These are phyloP conservation scores for Brachypterus glaber DNA, from an alignment of 2,888 invertebrate species.

Conservation along the genomic window DNA sequence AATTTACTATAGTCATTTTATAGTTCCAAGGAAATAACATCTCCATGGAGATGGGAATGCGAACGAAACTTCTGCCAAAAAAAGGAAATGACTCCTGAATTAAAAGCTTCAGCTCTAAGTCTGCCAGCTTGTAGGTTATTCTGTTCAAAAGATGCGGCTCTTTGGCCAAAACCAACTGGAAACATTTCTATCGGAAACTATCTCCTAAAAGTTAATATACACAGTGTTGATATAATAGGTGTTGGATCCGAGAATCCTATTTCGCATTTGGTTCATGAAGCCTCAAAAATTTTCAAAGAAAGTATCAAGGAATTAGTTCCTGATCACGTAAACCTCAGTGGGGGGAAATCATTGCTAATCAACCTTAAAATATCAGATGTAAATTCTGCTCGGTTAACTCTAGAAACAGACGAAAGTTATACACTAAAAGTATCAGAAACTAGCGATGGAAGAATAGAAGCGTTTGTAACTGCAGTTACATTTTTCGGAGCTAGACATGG, in stretches of 20 bases:
- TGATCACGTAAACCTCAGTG: conserved; percentile 23
- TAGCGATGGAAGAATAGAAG: conserved; percentile 44
- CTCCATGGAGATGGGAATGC: conserved; percentile 49
- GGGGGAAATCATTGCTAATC: conserved; percentile 40
- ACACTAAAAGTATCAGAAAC: conserved; percentile 39
- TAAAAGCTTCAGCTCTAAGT: conserved; percentile 39
- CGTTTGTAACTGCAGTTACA: conserved; percentile 47
- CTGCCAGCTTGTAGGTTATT: conserved; percentile 55
- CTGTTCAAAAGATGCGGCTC: conserved; percentile 49
- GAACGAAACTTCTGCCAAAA: conserved; percentile 47
- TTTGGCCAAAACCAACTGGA: conserved; percentile 58
- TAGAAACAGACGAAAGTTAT: conserved; percentile 54
- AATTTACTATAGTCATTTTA: too few relatives aligned
- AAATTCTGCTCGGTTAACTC: conserved; percentile 34
- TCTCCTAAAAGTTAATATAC: conserved; percentile 43
- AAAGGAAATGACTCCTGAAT: conserved; percentile 27
- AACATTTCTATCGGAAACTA: conserved; percentile 46
- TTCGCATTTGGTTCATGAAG: conserved; percentile 26
- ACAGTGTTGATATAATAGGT: conserved; percentile 45
- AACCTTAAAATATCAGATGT: conserved; percentile 32
- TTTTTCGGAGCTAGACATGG: conserved; percentile 62
- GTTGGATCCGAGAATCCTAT: conserved; percentile 30
- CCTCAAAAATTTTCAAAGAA: conserved; percentile 27
- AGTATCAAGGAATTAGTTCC: conserved; percentile 14
- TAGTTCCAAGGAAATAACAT: too few relatives aligned